Base-by-base conservation (phyloP, 2,888 invertebrate genomes). In the Balanococcus diminutus region DNA sequence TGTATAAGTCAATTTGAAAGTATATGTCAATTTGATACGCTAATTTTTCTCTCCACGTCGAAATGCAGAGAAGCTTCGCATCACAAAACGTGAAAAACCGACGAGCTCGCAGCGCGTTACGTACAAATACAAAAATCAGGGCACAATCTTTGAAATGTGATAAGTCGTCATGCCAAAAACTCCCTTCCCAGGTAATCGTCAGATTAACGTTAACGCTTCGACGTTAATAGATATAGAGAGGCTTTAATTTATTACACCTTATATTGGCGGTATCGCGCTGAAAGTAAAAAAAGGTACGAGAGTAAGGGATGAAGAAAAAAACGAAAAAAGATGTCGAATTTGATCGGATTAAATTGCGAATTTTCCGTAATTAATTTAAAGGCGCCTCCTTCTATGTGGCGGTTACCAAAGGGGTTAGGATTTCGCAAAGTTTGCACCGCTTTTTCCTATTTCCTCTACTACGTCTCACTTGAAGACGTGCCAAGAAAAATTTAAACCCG, bases 401-500 rank as follows among this genome's bases (percentile, higher is more conserved):
- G 75, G 75, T 75, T 75, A 75, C 28, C 25, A 28, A 75, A 67
- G 61, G 32, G 67, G 67, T 67, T 67, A 36, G 61, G 9, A 75
- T 75, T 75, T 75, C 36, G 75, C 32, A 75, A 75, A 75, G 75
- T 75, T 75, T 75, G 75, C 75, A 32, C 75, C 75, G 19, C 75
- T 32, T 75, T 75, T 75, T 32, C 32, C 75, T n/a, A 75, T 75
- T 75, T 75, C 75, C 75, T 75, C 8, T 51, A 36, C 51, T 51
- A 28, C 75, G 75, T 75, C 75, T 75, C 75, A 75, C 32, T 82
- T 82, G 82, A 82, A 82, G 51, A 31, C 82, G 42, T 82, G 82
- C 82, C 82, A 82, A 82, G 82, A 82, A 82, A 82, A 82, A 82
- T 82, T 82, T 82, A 82, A 82, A 51, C 82, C 82, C 82, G 51